phyloP scores from a whole-genome alignment of 2,797 vertebrate genomes.

The Dendrocincla tyrannina region DNA sequence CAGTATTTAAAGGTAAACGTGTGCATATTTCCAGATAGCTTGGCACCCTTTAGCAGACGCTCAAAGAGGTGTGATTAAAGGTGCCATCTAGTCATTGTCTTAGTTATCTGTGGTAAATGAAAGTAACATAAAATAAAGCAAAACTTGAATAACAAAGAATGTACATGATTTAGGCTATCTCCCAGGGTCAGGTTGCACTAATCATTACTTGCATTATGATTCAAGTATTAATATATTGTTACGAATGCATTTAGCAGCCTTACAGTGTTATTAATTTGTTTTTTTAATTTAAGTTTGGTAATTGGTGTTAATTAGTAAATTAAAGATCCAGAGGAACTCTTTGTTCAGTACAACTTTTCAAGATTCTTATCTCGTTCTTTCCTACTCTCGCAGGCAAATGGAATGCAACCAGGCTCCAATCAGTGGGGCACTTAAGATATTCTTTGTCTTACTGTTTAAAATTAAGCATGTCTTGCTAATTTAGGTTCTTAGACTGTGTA shows the following conservation, averaged over 20 bases:
- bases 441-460: not conserved
- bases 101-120: not conserved
- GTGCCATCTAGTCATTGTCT: not conserved
- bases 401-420: not conserved
- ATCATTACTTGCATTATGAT: not conserved
- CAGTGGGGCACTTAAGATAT: not conserved
- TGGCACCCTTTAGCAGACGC: not conserved
- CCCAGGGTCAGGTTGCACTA: not conserved
- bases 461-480: not conserved
- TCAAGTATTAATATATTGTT: not conserved
- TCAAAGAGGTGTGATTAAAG: not conserved
- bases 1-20: conserved; percentile 31
- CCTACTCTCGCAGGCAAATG: not conserved
- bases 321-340: not conserved
- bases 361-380: conserved; percentile 27
- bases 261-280: not conserved
- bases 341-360: not conserved
- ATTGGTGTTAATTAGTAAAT: not conserved
- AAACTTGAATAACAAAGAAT: not conserved
- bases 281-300: not conserved
- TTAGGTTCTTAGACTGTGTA: not conserved
- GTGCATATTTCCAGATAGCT: not conserved
- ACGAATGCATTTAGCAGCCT: not conserved
- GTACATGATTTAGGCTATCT: not conserved
- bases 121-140: not conserved